Evolutionary conservation across 2,888 invertebrate genomes (phyloP).

Genomic region (Sabellastarte sp.): DNA sequence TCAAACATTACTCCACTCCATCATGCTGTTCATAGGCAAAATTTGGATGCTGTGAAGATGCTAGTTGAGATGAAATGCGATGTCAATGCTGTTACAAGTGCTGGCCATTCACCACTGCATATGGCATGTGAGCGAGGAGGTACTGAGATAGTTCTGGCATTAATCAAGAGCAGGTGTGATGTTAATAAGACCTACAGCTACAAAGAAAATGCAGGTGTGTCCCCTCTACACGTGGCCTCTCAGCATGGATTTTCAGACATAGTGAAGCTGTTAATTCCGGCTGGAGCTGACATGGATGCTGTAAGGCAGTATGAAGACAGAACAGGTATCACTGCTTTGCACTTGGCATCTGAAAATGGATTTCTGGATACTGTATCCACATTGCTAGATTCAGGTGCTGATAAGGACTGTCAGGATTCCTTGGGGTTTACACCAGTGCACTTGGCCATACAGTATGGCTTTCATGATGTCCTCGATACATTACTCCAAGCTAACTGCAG

Average conservation of each 20-base stretch:
- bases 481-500: constrained; percentile 12
- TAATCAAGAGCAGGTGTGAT: constrained; percentile 15
- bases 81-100: constrained; percentile 12
- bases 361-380: constrained; percentile 13
- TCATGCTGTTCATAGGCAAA: constrained; percentile 29
- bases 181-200: constrained; percentile 18
- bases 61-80: constrained; percentile 19
- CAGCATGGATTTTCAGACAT: constrained; percentile 23
- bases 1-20: constrained; percentile 27
- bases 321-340: constrained; percentile 18
- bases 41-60: constrained; percentile 22
- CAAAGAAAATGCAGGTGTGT: constrained; percentile 19
- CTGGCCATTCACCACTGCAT: constrained; percentile 25
- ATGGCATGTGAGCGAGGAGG: constrained; percentile 25
- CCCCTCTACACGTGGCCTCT: constrained; percentile 28
- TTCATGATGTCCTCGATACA: constrained; percentile 14
- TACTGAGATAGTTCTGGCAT: constrained; percentile 9
- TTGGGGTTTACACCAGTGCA: constrained; percentile 28
- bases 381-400: constrained; percentile 16
- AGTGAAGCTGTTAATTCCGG: constrained; percentile 17
- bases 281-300: constrained; percentile 23
- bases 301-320: constrained; percentile 21
- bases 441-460: constrained; percentile 25
- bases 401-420: constrained; percentile 18
- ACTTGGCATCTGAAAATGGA: constrained; percentile 25